Conservation (phyloP, 2,113 vertebrate species). For the Fregata magnificens region DNA sequence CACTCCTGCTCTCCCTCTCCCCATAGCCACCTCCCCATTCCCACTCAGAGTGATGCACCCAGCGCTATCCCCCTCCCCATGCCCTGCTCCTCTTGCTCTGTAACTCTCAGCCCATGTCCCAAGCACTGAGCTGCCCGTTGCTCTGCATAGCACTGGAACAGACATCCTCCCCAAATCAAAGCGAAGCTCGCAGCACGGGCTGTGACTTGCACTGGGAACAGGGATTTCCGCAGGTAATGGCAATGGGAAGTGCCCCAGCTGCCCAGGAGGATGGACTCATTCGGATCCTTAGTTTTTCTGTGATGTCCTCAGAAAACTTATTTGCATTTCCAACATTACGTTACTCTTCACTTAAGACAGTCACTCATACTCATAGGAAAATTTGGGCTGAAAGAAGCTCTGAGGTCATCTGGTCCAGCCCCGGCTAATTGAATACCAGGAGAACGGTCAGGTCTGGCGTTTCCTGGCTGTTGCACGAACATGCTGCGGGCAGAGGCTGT, state of each 20-base stretch:
- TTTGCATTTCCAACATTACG: not conserved
- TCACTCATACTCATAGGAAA: not conserved
- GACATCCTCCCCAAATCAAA: not conserved
- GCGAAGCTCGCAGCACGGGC: not conserved
- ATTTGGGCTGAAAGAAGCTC: not conserved
- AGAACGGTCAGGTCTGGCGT: rapidly evolving
- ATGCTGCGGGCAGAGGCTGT: rapidly evolving
- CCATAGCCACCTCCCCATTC: too few species aligned
- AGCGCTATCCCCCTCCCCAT: not conserved
- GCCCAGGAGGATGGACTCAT: not conserved
- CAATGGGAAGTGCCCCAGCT: not conserved
- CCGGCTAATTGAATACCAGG: not conserved
- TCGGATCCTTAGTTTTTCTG: not conserved
- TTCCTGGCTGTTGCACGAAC: not conserved
- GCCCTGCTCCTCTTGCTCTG: not conserved
- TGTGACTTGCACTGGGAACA: not conserved
- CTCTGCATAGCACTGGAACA: not conserved
- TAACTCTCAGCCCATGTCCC: rapidly evolving
- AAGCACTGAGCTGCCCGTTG: not conserved
- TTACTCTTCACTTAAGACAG: not conserved
- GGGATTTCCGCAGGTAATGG: not conserved
- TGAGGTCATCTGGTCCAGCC: not conserved
- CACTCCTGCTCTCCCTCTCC: not conserved
- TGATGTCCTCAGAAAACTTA: not conserved
- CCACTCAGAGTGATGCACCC: not conserved